These are phyloP conservation scores for Gallinago solitaria DNA, from an alignment of 2,797 vertebrate species.

Conservation along the genomic window DNA sequence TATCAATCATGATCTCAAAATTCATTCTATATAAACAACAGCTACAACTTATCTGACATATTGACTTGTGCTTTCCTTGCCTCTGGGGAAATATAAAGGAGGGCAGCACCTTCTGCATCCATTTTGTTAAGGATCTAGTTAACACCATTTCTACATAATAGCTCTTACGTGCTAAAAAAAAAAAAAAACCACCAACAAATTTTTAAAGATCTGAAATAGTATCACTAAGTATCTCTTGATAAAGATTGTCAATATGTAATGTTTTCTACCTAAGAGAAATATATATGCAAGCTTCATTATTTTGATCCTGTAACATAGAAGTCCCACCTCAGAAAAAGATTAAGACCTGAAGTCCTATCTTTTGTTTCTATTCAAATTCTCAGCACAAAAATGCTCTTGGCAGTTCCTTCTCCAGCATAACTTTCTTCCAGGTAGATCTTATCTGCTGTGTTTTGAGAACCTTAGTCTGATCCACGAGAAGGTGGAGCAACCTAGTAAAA, in stretches of 20 bases:
- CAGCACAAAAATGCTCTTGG: not conserved
- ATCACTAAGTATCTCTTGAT: not conserved
- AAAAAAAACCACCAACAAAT: accelerated
- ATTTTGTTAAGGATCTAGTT: not conserved
- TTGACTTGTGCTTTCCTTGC: not conserved
- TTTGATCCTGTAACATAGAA: not conserved
- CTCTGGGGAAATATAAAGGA: not conserved
- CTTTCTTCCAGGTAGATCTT: not conserved
- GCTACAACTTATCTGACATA: not conserved
- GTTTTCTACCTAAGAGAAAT: not conserved
- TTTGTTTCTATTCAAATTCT: not conserved
- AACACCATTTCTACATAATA: not conserved
- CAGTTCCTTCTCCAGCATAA: not conserved
- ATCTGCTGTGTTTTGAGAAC: not conserved
- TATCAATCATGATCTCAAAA: not conserved
- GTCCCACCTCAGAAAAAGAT: not conserved
- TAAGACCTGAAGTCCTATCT: not conserved
- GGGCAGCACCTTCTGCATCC: not conserved
- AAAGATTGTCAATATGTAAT: not conserved
- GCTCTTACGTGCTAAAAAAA: not conserved
- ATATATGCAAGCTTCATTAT: not conserved
- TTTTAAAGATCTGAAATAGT: not conserved
- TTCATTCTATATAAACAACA: not conserved
- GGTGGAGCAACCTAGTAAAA: not conserved
- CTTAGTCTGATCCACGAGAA: not conserved